phyloP scores from a whole-genome alignment of 2,113 vertebrate genomes.

The Triplophysa rosa region DNA sequence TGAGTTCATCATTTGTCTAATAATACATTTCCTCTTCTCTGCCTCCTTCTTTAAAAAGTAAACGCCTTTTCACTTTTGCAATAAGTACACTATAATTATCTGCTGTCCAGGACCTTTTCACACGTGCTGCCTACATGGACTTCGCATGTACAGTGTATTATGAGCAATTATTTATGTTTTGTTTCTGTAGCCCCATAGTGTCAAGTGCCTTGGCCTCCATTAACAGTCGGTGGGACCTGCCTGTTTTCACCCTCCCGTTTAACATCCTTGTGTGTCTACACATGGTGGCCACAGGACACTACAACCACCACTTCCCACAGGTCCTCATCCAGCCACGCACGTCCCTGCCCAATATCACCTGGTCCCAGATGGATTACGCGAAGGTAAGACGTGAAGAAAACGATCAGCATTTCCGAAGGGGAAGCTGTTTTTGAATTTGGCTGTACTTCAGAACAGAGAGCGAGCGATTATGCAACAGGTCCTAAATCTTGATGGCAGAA shows the following conservation, averaged over 20 bases:
- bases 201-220: constrained; percentile 85
- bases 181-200: constrained; percentile 80
- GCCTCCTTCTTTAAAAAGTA: too few species aligned
- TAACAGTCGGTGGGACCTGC: constrained; percentile 91
- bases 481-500: too few species aligned
- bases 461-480: neutral
- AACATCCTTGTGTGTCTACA: constrained; percentile 89
- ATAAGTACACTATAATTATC: too few species aligned
- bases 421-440: neutral
- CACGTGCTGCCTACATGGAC: too few species aligned
- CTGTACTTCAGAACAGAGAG: too few species aligned
- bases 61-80: too few species aligned
- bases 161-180: neutral
- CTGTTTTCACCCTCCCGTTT: constrained; percentile 92
- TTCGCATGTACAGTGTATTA: too few species aligned
- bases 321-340: constrained; percentile 73
- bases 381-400: constrained; percentile 72
- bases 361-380: constrained; percentile 77
- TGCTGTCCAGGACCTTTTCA: too few species aligned
- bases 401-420: neutral
- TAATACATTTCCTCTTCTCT: too few species aligned
- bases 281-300: constrained; percentile 86
- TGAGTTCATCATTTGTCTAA: too few species aligned
- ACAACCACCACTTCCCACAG: constrained; percentile 83
- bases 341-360: constrained; percentile 82